Evolutionary conservation across 2,797 vertebrate species (phyloP).

Genomic region (Chelon labrosus): DNA sequence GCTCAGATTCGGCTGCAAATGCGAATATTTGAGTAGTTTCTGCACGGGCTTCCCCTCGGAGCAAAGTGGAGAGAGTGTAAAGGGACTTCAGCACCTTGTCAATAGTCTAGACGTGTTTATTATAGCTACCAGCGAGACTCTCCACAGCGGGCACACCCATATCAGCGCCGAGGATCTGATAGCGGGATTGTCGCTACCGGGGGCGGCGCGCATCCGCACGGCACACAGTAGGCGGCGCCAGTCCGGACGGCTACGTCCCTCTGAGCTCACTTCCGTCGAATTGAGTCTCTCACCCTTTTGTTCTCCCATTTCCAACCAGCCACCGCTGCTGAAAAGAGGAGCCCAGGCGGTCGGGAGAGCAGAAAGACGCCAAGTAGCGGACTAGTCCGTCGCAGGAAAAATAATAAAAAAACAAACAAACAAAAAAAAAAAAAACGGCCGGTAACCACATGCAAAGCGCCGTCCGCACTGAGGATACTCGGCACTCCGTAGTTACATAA

Average conservation of each 20-base stretch:
- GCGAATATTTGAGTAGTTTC: not conserved
- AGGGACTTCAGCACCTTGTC: not conserved
- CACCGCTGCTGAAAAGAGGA: conserved; percentile 32
- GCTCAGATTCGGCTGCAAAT: not conserved
- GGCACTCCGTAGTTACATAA: conserved; percentile 64
- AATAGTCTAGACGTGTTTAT: not conserved
- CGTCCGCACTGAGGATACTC: conserved; percentile 67
- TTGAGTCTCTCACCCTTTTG: conserved; percentile 50
- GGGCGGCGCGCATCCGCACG: conserved; percentile 37
- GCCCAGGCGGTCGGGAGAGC: not conserved
- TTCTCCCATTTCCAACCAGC: conserved; percentile 66
- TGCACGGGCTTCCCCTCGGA: not conserved
- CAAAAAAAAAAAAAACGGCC: not conserved
- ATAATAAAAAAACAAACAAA: not conserved
- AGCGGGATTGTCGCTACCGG: conserved; percentile 11
- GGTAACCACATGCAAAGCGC: conserved; percentile 64
- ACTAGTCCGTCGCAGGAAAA: conserved; percentile 35
- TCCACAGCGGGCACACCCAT: conserved; percentile 8
- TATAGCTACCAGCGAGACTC: not conserved
- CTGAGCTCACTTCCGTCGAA: conserved; percentile 80
- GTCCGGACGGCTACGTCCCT: conserved; percentile 46
- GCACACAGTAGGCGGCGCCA: conserved; percentile 66
- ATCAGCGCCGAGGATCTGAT: conserved; percentile 1
- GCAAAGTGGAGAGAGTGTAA: not conserved
- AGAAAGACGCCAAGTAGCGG: conserved; percentile 38